Base-by-base conservation (phyloP, 2,797 vertebrate species). In the Myotis pilosus region DNA sequence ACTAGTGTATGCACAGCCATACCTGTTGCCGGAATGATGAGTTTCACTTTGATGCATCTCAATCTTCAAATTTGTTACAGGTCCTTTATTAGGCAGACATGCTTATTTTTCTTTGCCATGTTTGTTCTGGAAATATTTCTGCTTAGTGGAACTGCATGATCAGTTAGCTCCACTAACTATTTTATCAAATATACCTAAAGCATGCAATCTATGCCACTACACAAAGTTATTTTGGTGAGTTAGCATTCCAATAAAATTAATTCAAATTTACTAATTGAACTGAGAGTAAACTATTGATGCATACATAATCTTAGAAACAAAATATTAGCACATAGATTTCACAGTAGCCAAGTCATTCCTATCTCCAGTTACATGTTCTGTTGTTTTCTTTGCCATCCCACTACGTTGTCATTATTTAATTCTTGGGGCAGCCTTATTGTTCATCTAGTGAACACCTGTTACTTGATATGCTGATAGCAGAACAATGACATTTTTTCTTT, bases 41-140 rank as follows among this genome's bases (percentile, higher is more conserved):
- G 47, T 87, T 95, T 96, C 68, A 82, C 78, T 84, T 78, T 87
- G 93, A 93, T 94, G 72, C 84, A 95, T 92, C 91, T 92, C 93
- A 91, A 74, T 95, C 93, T 95, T 95, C 91, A 71, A 36, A 95
- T 97, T 97, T 96, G 72, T 96, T 95, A 83, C 68, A 96, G 89
- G 57, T 91, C 49, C 33, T 87, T 96, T 94, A 85, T 79, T 91
- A 95, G 72, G 47, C 33, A 92, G 75, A 91, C 25, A 55, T 47
- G 51, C 75, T 88, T 81, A 89, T 89, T 94, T 96, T 72, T 41
- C 22, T 92, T 81, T 68, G n/a, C 57, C 1, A 0, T 88, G 25
- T 92, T 92, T 95, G 75, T 94, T 96, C 88, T 88, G 53, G 91
- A 95, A 96, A 89, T 92, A 91, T 84, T 87, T 95, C 80, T 94